Evolutionary conservation across 2,888 invertebrate genomes (phyloP).

Genomic region (Eupithecia exiguata): DNA sequence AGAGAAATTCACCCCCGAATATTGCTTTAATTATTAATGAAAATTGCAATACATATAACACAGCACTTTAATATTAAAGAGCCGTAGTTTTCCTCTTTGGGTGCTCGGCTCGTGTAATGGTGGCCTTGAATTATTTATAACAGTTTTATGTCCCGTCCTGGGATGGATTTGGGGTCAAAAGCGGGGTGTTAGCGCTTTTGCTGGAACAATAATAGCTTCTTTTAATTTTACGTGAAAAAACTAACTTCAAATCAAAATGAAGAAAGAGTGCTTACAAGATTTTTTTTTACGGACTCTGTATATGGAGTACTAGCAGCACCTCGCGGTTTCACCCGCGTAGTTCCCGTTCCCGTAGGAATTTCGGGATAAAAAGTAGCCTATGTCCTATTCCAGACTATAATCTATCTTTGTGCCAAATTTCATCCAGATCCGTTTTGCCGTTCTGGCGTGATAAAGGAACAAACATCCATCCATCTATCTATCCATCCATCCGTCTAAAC

Average conservation of each 20-base stretch:
- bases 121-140: slow-evolving; percentile 75
- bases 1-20: slow-evolving; percentile 53
- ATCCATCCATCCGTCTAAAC: too few species aligned
- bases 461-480: too few species aligned
- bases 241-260: too few species aligned
- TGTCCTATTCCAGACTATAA: too few species aligned
- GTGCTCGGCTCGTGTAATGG: slow-evolving; percentile 71
- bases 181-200: slow-evolving; percentile 17
- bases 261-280: neutral
- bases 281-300: neutral
- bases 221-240: too few species aligned
- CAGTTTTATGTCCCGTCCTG: slow-evolving; percentile 75
- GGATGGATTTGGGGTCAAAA: slow-evolving; percentile 38
- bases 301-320: too few species aligned
- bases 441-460: too few species aligned
- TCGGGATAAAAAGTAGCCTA: too few species aligned
- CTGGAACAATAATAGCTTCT: neutral
- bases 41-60: slow-evolving; percentile 83
- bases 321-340: too few species aligned
- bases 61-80: slow-evolving; percentile 77
- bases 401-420: too few species aligned
- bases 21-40: slow-evolving; percentile 78
- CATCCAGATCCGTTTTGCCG: too few species aligned
- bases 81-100: slow-evolving; percentile 71
- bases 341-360: too few species aligned